Percentiles rank a stretch among this genome's conserved stretches.
These are phyloP conservation scores for Sarcoramphus papa DNA, from an alignment of 2,797 vertebrate genomes.

Conservation along the genomic window DNA sequence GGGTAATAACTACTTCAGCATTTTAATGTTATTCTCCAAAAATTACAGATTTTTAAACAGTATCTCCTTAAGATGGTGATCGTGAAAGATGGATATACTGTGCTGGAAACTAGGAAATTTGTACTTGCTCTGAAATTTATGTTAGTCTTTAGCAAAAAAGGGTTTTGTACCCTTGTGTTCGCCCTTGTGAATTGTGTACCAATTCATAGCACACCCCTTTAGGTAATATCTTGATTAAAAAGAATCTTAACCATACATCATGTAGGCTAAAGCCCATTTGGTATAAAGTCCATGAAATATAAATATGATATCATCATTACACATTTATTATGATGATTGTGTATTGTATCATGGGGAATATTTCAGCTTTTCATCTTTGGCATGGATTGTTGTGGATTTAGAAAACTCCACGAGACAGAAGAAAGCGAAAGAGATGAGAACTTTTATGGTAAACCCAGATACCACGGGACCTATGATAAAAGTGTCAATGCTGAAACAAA, in stretches of 20 bases:
- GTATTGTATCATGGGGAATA: background rate
- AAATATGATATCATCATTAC: background rate
- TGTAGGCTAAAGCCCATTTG: background rate
- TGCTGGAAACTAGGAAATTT: background rate
- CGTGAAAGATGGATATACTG: background rate
- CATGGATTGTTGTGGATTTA: background rate
- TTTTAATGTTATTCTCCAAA: background rate
- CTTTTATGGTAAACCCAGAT: background rate
- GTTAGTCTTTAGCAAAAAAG: background rate
- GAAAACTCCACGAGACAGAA: background rate
- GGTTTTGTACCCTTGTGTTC: background rate
- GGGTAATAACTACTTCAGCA: background rate
- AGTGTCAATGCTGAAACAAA: background rate
- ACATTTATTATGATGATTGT: background rate
- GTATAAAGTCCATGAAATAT: background rate
- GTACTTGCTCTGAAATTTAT: background rate
- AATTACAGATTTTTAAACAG: background rate
- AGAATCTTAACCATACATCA: background rate
- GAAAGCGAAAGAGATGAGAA: background rate
- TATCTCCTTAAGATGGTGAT: background rate
- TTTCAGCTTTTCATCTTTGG: background rate
- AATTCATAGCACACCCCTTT: background rate
- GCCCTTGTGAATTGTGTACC: background rate
- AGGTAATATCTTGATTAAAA: background rate
- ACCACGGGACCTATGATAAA: background rate